Percentiles rank a stretch among this genome's conserved stretches.
Conservation (phyloP, 2,113 vertebrate genomes). For the Gymnocephalus cernua region DNA sequence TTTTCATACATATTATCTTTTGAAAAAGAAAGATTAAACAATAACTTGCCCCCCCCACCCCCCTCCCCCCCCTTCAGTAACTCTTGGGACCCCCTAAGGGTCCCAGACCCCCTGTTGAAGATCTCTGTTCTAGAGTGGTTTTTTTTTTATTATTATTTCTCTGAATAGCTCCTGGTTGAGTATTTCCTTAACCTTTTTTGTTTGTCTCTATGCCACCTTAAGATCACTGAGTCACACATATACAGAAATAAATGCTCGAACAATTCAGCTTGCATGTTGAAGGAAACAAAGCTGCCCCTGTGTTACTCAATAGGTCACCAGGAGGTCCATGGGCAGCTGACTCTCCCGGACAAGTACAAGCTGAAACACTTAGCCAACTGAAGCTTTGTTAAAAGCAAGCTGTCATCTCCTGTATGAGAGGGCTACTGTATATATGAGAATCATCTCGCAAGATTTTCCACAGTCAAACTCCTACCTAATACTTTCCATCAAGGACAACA, state of each 20-base stretch:
- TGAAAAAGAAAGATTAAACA: too few species aligned
- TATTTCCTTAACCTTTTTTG: not conserved
- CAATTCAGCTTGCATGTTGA: not conserved
- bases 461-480: slow-evolving; percentile 30
- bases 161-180: not conserved
- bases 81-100: too few species aligned
- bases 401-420: slow-evolving; percentile 59
- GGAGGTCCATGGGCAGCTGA: slow-evolving; percentile 56
- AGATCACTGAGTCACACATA: not conserved
- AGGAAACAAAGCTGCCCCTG: slow-evolving; percentile 10
- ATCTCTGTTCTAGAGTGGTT: too few species aligned
- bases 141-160: not conserved
- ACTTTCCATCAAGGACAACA: slow-evolving; percentile 42
- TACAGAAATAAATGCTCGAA: not conserved
- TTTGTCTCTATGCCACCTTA: not conserved
- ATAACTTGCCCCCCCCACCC: too few species aligned
- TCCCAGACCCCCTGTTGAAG: too few species aligned
- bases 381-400: slow-evolving; percentile 57
- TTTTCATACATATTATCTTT: too few species aligned
- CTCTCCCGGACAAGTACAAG: slow-evolving; percentile 42
- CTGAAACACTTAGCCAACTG: slow-evolving; percentile 54
- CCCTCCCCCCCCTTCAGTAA: too few species aligned
- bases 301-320: slow-evolving; percentile 56
- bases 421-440: slow-evolving; percentile 61
- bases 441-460: slow-evolving; percentile 48